A percentile compares a stretch with the other conserved stretches of the same genome.
These are phyloP conservation scores for Pseudochaenichthys georgianus DNA, from an alignment of 2,797 vertebrate species.

Conservation along the genomic window DNA sequence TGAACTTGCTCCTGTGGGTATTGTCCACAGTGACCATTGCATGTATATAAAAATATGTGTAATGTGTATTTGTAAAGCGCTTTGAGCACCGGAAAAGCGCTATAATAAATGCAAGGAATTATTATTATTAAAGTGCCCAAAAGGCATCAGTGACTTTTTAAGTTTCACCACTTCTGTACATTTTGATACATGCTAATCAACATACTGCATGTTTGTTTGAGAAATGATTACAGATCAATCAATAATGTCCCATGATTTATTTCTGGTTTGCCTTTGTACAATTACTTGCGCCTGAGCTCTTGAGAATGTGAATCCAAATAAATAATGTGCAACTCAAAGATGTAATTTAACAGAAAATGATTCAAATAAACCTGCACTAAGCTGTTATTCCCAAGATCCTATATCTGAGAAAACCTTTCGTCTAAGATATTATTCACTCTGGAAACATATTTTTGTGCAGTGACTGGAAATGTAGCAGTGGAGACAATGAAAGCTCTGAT, in stretches of 20 bases:
- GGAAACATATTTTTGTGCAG: slow-evolving; percentile 16
- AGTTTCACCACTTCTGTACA: background rate
- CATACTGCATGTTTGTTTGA: background rate
- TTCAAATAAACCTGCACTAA: slow-evolving; percentile 3
- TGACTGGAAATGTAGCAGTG: slow-evolving; percentile 10
- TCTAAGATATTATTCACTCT: slow-evolving; percentile 24
- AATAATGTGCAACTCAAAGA: background rate
- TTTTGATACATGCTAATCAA: background rate
- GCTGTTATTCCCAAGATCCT: background rate
- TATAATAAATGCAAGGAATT: too few species aligned
- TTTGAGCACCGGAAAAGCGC: too few species aligned
- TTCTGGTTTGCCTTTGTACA: background rate
- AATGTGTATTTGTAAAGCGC: too few species aligned
- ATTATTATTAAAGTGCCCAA: too few species aligned
- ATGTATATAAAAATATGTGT: too few species aligned
- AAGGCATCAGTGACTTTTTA: too few species aligned
- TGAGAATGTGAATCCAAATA: background rate
- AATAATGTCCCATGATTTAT: background rate
- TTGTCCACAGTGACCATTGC: too few species aligned
- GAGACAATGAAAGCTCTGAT: slow-evolving; percentile 34
- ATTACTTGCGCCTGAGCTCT: background rate
- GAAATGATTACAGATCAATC: background rate
- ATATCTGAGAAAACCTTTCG: slow-evolving; percentile 4
- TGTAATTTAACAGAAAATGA: background rate
- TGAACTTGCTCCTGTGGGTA: too few species aligned